A percentile compares a stretch with the other conserved stretches of the same genome.
phyloP scores from a whole-genome alignment of 2,888 invertebrate species.

The Ptilodon capucinus region DNA sequence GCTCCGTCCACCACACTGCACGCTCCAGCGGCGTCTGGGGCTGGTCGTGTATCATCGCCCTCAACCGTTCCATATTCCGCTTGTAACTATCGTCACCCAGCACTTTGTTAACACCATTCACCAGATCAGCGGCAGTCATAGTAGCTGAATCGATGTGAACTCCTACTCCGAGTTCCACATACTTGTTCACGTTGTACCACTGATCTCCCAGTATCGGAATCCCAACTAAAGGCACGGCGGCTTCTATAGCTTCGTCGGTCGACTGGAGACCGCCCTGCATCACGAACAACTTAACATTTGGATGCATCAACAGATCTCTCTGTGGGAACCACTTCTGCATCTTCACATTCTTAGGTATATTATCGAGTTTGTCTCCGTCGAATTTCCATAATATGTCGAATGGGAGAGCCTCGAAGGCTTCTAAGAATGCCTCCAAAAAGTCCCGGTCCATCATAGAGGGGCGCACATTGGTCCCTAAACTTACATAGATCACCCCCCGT shows the following conservation, averaged over 20 bases:
- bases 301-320: slow-evolving; percentile 10
- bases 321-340: slow-evolving; percentile 29
- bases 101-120: slow-evolving; percentile 25
- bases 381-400: slow-evolving; percentile 27
- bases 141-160: background rate
- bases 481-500: slow-evolving; percentile 20
- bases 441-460: slow-evolving; percentile 13
- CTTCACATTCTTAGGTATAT: slow-evolving; percentile 18
- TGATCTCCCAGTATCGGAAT: slow-evolving; percentile 56
- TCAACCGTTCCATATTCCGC: slow-evolving; percentile 22
- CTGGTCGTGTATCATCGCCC: slow-evolving; percentile 31
- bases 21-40: slow-evolving; percentile 32
- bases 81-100: slow-evolving; percentile 19
- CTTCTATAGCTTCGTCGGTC: slow-evolving; percentile 51
- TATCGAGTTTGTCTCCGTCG: slow-evolving; percentile 14
- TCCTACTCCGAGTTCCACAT: slow-evolving; percentile 5
- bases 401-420: slow-evolving; percentile 11
- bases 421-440: slow-evolving; percentile 8
- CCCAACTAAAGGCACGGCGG: slow-evolving; percentile 47
- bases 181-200: slow-evolving; percentile 43
- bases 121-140: slow-evolving; percentile 15
- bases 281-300: slow-evolving; percentile 38
- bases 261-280: slow-evolving; percentile 61
- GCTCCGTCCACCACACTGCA: slow-evolving; percentile 43
- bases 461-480: slow-evolving; percentile 19